These are phyloP conservation scores for Takifugu ocellatus DNA, from an alignment of 2,797 vertebrate species.

Conservation along the genomic window DNA sequence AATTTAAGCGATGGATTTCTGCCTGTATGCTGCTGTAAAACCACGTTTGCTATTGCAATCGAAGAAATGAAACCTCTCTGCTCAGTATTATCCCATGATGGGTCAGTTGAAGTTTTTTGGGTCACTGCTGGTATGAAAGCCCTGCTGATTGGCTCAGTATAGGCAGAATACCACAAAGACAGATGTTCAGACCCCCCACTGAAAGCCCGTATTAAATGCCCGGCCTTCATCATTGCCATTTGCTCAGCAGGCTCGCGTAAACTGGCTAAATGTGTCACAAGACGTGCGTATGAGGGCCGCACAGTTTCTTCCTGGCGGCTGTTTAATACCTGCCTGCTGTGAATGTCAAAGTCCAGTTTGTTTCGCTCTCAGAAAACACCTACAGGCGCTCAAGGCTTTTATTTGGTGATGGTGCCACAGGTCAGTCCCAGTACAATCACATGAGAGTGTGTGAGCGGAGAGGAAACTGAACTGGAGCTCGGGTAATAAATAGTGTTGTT, in stretches of 20 bases:
- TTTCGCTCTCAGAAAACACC: constrained; percentile 14
- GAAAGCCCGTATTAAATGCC: constrained; percentile 6
- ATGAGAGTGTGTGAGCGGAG: not conserved
- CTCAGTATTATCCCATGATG: not conserved
- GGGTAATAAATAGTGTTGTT: constrained; percentile 36
- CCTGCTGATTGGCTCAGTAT: not conserved
- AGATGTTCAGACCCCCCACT: constrained; percentile 2
- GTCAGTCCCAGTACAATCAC: constrained; percentile 3
- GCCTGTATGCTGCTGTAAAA: too few species aligned
- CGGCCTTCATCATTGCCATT: constrained; percentile 2
- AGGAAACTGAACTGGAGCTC: constrained; percentile 13
- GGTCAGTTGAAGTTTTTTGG: not conserved
- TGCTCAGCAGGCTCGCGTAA: constrained; percentile 9
- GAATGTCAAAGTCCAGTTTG: constrained; percentile 20
- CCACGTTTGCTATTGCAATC: too few species aligned
- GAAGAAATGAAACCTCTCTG: too few species aligned
- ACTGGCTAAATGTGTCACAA: constrained; percentile 1
- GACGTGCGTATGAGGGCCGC: not conserved
- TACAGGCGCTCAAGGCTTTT: constrained; percentile 2
- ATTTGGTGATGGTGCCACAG: not conserved
- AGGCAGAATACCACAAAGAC: not conserved
- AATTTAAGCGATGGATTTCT: too few species aligned
- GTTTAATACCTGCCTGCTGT: constrained; percentile 29
- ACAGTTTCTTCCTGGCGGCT: constrained; percentile 28
- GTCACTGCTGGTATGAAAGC: constrained; percentile 1